Conservation (phyloP, 2,113 vertebrate species). For the Brachyhypopomus occidentalis region DNA sequence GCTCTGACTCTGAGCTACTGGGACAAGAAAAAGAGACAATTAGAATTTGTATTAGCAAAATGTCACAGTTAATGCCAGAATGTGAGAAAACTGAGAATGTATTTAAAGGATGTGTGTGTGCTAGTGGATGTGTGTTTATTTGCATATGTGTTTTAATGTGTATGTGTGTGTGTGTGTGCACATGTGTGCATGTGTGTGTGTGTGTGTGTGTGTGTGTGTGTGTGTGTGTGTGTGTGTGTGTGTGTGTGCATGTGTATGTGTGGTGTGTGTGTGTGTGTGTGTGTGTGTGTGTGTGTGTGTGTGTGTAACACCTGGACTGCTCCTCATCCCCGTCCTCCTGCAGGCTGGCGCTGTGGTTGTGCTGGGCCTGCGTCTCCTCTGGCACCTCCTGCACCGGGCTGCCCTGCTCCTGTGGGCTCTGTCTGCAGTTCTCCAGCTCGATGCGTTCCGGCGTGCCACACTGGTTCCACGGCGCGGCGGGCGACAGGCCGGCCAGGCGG, state of each 20-base stretch:
- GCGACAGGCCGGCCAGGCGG: slow-evolving; percentile 40
- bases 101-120: too few relatives aligned
- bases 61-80: too few relatives aligned
- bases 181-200: neutral
- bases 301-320: slow-evolving; percentile 78
- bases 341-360: slow-evolving; percentile 83
- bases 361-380: slow-evolving; percentile 85
- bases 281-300: slow-evolving; percentile 1
- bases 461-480: slow-evolving; percentile 71
- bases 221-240: slow-evolving; percentile 1
- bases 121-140: too few relatives aligned
- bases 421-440: slow-evolving; percentile 85
- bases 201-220: neutral
- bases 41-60: slow-evolving; percentile 1
- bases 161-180: slow-evolving; percentile 3
- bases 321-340: slow-evolving; percentile 72
- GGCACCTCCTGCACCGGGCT: slow-evolving; percentile 78
- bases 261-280: too few relatives aligned
- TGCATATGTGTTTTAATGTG: too few relatives aligned
- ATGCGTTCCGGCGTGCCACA: slow-evolving; percentile 85
- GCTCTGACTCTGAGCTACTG: slow-evolving; percentile 90
- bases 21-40: slow-evolving; percentile 2
- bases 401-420: slow-evolving; percentile 62
- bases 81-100: too few relatives aligned
- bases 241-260: too few relatives aligned